These are phyloP conservation scores for Gavia stellata DNA, from an alignment of 2,113 vertebrate genomes.

Conservation along the genomic window DNA sequence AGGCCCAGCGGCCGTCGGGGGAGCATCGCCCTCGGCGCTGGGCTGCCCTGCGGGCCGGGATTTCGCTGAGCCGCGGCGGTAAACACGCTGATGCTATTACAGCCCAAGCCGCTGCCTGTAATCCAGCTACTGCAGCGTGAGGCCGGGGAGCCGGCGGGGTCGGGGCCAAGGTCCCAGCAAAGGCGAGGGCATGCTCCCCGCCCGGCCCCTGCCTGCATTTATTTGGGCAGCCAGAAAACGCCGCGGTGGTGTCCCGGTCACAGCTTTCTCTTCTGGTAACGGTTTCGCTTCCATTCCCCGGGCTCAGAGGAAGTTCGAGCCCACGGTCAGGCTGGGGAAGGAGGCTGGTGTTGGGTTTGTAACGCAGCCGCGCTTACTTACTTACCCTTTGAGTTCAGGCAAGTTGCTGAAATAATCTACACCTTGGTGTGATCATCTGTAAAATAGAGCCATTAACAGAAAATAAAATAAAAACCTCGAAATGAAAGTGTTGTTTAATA, in stretches of 20 bases:
- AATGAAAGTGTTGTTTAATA: neutral
- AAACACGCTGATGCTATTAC: neutral
- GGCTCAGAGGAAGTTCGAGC: neutral
- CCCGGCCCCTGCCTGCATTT: neutral
- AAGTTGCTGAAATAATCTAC: neutral
- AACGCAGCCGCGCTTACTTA: accelerated
- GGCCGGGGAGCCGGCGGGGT: neutral
- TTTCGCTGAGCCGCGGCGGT: neutral
- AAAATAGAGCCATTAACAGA: neutral
- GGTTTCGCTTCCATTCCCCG: neutral
- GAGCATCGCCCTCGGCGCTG: no score
- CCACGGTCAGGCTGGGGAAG: no score
- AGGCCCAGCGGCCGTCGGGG: no score
- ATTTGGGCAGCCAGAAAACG: neutral
- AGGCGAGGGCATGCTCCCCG: neutral
- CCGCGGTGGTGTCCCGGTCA: neutral
- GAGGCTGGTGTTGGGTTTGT: neutral
- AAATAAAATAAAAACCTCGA: neutral
- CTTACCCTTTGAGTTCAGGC: neutral
- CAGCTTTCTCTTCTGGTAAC: neutral
- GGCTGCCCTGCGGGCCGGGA: neutral
- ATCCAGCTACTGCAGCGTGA: neutral
- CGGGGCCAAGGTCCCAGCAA: neutral
- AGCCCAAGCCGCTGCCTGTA: neutral
- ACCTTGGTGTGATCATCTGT: neutral